phyloP scores from a whole-genome alignment of 2,113 vertebrate genomes.

The Sylvia atricapilla region DNA sequence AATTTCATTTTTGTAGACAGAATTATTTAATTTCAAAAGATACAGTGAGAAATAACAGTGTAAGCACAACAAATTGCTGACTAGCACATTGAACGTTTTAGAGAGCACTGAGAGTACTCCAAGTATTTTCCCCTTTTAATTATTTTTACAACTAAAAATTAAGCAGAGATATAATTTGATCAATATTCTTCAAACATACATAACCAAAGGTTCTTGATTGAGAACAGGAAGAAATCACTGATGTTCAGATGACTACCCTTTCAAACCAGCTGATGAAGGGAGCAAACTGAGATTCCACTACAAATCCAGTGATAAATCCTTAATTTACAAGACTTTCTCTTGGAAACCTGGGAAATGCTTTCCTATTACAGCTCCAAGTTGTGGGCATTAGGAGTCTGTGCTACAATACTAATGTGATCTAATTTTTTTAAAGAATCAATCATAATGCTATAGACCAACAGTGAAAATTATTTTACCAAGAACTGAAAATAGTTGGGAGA shows the following conservation, averaged over 20 bases:
- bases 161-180: background rate
- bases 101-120: background rate
- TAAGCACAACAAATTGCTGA: background rate
- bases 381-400: background rate
- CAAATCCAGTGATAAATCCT: background rate
- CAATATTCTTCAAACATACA: background rate
- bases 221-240: background rate
- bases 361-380: background rate
- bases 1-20: background rate
- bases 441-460: background rate
- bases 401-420: background rate
- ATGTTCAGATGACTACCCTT: background rate
- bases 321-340: background rate
- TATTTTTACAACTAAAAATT: background rate
- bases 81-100: background rate
- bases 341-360: background rate
- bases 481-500: background rate
- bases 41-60: background rate
- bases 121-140: background rate
- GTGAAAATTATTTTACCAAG: background rate
- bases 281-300: background rate
- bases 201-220: background rate
- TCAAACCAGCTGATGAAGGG: background rate
- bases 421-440: background rate
- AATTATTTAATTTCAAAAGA: background rate